Evolutionary conservation across 1,140 invertebrate species (phyloP), one percentile per base, ranked within the genome.

Genomic region (Drosophila obscura): DNA sequence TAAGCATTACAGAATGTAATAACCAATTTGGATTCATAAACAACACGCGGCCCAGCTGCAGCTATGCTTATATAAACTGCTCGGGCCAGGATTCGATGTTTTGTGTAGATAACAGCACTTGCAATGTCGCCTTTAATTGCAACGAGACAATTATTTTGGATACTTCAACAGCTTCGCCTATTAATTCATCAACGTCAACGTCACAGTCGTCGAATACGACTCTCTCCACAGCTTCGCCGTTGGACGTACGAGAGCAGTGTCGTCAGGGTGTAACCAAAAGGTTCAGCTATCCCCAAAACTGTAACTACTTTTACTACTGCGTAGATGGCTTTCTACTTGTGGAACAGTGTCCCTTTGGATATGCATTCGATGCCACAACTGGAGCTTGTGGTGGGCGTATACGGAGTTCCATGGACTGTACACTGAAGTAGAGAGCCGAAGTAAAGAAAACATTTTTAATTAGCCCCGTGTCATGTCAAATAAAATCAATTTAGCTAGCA

Each of bases 291-390:
- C 79, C 90, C 5, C 75, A 77, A 15, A 91, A 91, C 28, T 90
- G 90, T 44, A 91, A 91, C 48, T 91, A 91, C 19, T 91, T 81
- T 46, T 90, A 81, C 15, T 56, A 77, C 45, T 91, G 90, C 45
- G 39, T 78, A 0, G 67, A 81, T 16, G 90, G 90, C 5, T 87
- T 61, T 68, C 67, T 91, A 24, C 41, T 80, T 4, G 75, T 91
- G 35, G 82, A 88, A 28, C 81, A 90, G 44, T 91, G 90, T 53
- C 90, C 90, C 15, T 16, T 90, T 13, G 63, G 67, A 3, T 80
- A 73, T 52, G 75, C 65, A 16, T 91, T 74, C 64, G 51, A 74
- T 39, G 31, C 45, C 6, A 13, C 35, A 31, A 50, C 6, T 26
- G 55, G 66, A 44, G 61, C 69, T 16, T 87, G 82, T 24, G 60